A percentile compares a stretch with the other conserved stretches of the same genome.
These are phyloP conservation scores for Acleris emargana DNA, from an alignment of 2,888 invertebrate genomes.

Conservation along the genomic window DNA sequence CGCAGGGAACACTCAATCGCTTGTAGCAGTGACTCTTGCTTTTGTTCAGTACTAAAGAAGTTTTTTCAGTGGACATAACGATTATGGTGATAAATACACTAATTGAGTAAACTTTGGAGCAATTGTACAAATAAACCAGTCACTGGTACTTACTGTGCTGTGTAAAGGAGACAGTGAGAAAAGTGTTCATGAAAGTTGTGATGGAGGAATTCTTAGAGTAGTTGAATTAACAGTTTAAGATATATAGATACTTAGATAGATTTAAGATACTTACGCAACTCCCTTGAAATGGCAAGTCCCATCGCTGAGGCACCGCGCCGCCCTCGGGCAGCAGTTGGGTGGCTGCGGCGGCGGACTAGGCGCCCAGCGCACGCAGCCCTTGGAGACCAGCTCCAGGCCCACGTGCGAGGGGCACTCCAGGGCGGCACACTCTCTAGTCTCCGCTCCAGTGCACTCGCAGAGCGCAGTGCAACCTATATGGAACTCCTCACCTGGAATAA, in stretches of 20 bases:
- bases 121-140: too few relatives aligned
- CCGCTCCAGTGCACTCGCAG: slow-evolving; percentile 89
- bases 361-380: slow-evolving; percentile 94
- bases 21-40: too few relatives aligned
- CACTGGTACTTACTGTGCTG: slow-evolving; percentile 54
- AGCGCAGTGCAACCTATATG: slow-evolving; percentile 92
- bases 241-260: too few relatives aligned
- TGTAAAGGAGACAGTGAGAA: too few relatives aligned
- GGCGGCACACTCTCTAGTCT: slow-evolving; percentile 87
- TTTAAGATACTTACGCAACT: slow-evolving; percentile 77
- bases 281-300: slow-evolving; percentile 92
- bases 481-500: slow-evolving; percentile 86
- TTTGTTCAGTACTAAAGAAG: too few relatives aligned
- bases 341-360: slow-evolving; percentile 89
- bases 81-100: too few relatives aligned
- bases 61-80: too few relatives aligned
- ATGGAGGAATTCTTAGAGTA: too few relatives aligned
- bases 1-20: too few relatives aligned
- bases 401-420: slow-evolving; percentile 93
- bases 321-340: slow-evolving; percentile 92
- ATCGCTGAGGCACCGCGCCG: slow-evolving; percentile 90
- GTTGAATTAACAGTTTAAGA: too few relatives aligned
- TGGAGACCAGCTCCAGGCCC: slow-evolving; percentile 92
- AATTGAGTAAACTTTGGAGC: too few relatives aligned
- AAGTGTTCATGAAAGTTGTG: too few relatives aligned